A percentile compares a stretch with the other conserved stretches of the same genome.
These are phyloP conservation scores for Thomomys bottae DNA, from an alignment of 2,113 vertebrate species.

Conservation along the genomic window DNA sequence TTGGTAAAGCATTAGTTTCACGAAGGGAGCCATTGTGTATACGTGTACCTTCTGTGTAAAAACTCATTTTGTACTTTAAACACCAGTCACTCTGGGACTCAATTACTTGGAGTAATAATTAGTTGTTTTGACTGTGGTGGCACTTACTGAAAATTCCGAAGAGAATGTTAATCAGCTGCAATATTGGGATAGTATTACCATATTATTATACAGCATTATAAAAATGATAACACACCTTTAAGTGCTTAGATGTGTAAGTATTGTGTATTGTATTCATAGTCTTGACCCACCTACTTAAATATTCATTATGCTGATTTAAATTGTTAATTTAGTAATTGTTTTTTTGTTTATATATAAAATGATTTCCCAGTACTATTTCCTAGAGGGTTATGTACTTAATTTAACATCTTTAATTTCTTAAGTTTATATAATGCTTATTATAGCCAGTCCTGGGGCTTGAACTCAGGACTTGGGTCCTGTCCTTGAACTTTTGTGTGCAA, in stretches of 20 bases:
- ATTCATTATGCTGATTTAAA: conserved; percentile 12
- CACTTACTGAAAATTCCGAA: conserved; percentile 41
- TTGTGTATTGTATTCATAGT: background rate
- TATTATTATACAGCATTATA: no score
- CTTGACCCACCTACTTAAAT: background rate
- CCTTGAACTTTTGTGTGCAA: no score
- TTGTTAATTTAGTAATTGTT: conserved; percentile 31
- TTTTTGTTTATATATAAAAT: conserved; percentile 18
- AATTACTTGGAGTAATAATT: conserved; percentile 53
- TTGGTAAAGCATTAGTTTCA: conserved; percentile 63
- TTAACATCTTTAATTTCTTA: background rate
- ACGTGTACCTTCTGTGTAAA: conserved; percentile 32
- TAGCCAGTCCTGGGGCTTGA: no score
- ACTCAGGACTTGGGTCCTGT: no score
- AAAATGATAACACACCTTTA: no score
- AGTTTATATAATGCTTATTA: background rate
- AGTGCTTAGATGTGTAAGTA: no score
- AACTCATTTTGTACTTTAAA: conserved; percentile 73
- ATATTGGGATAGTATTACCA: no score
- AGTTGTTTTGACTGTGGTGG: background rate
- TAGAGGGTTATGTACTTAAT: background rate
- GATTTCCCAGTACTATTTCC: conserved; percentile 43
- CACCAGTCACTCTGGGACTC: conserved; percentile 45
- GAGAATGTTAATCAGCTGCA: conserved; percentile 59
- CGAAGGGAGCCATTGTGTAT: conserved; percentile 54